phyloP scores from a whole-genome alignment of 2,113 vertebrate genomes.

The Chitala chitala region DNA sequence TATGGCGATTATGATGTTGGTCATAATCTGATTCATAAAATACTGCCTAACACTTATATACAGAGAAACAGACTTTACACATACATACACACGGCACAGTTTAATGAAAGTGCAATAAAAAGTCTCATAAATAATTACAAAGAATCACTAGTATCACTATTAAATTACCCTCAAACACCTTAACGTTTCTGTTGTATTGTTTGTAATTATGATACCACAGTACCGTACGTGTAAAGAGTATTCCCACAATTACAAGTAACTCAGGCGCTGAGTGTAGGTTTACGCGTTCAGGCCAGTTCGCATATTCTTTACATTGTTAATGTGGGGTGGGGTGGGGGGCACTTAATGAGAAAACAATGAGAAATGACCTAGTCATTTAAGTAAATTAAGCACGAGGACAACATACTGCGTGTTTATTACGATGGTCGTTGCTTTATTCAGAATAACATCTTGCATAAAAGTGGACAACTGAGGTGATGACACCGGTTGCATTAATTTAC shows the following conservation, averaged over 20 bases:
- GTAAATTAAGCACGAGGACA: too few species aligned
- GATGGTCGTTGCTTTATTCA: neutral
- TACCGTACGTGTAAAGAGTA: neutral
- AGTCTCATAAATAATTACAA: too few species aligned
- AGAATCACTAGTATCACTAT: too few species aligned
- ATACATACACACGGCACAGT: too few species aligned
- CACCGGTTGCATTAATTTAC: too few species aligned
- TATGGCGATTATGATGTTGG: neutral
- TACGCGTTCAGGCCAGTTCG: constrained; percentile 16
- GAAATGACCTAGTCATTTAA: too few species aligned
- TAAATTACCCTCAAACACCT: neutral
- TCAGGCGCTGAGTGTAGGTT: neutral
- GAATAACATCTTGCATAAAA: neutral
- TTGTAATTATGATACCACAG: too few species aligned
- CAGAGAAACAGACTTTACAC: too few species aligned
- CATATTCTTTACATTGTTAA: constrained; percentile 16
- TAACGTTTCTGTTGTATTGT: neutral
- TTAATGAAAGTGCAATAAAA: too few species aligned
- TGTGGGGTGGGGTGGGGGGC: constrained; percentile 14
- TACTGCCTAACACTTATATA: too few species aligned
- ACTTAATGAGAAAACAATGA: neutral
- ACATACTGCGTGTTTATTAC: neutral
- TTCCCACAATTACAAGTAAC: constrained; percentile 17
- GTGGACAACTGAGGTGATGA: too few species aligned
- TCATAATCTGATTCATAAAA: too few species aligned